phyloP scores from a whole-genome alignment of 2,888 invertebrate genomes.

The Drosophila mimetica region DNA sequence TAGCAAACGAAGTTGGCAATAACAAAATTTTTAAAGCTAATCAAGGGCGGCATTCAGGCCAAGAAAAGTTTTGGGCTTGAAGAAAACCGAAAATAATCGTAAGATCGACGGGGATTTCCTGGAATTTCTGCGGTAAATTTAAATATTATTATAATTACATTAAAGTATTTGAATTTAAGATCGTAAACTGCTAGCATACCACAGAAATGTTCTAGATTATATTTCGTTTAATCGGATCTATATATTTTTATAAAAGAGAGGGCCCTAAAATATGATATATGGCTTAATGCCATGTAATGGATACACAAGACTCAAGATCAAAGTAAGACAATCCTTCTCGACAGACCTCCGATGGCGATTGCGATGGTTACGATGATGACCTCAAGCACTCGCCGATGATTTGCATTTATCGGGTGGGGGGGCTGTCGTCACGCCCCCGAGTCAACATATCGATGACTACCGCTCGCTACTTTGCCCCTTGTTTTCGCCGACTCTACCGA shows the following conservation, averaged over 20 bases:
- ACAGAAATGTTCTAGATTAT: too few species aligned
- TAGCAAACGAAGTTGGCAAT: slow-evolving; percentile 45
- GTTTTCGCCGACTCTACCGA: background rate
- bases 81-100: slow-evolving; percentile 10
- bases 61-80: slow-evolving; percentile 3
- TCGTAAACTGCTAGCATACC: too few species aligned
- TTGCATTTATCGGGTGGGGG: slow-evolving; percentile 36
- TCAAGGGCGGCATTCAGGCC: slow-evolving; percentile 45
- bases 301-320: too few species aligned
- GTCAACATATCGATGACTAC: slow-evolving; percentile 44
- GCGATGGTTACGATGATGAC: slow-evolving; percentile 32
- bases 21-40: slow-evolving; percentile 45
- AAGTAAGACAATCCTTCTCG: slow-evolving; percentile 30
- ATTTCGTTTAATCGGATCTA: background rate
- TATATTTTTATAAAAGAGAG: too few species aligned
- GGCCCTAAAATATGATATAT: background rate
- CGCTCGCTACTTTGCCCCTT: background rate
- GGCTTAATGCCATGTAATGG: slow-evolving; percentile 21
- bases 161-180: too few species aligned
- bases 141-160: too few species aligned
- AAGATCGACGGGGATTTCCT: slow-evolving; percentile 2
- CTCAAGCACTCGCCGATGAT: slow-evolving; percentile 41
- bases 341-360: slow-evolving; percentile 23
- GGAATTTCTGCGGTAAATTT: slow-evolving; percentile 1
- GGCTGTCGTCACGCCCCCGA: slow-evolving; percentile 40